Percentiles rank a stretch among this genome's conserved stretches.
These are phyloP conservation scores for Drosophila bifasciata DNA, from an alignment of 1,140 invertebrate genomes.

Conservation along the genomic window DNA sequence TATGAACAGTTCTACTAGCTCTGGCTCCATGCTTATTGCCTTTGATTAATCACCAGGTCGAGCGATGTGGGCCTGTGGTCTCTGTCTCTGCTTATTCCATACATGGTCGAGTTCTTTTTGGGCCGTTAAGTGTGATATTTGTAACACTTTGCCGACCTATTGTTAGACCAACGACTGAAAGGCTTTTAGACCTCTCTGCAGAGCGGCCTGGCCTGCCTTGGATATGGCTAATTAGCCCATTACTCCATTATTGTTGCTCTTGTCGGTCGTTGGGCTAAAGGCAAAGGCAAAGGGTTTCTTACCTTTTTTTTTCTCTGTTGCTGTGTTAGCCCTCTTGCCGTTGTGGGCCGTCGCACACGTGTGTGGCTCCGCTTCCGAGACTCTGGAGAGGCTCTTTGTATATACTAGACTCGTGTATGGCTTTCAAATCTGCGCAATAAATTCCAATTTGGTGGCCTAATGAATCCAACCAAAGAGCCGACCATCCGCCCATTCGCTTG, in stretches of 20 bases:
- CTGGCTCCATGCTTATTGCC: constrained; percentile 36
- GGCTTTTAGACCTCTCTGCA: constrained; percentile 44
- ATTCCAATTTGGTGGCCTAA: constrained; percentile 77
- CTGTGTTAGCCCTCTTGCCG: constrained; percentile 37
- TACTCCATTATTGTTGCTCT: constrained; percentile 72
- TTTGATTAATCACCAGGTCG: constrained; percentile 68
- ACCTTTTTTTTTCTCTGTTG: constrained; percentile 15
- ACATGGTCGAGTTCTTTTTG: constrained; percentile 37
- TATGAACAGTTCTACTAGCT: constrained; percentile 51
- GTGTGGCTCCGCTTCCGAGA: constrained; percentile 30
- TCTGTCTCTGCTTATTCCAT: constrained; percentile 5
- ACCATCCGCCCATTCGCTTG: constrained; percentile 58
- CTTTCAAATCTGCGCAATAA: constrained; percentile 78
- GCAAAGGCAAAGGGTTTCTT: constrained; percentile 42
- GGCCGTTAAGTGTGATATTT: constrained; percentile 76
- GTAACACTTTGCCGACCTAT: constrained; percentile 79
- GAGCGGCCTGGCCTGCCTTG: constrained; percentile 31
- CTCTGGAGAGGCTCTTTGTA: not conserved
- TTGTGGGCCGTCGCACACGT: constrained; percentile 63
- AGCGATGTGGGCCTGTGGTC: constrained; percentile 30
- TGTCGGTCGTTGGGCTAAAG: constrained; percentile 21
- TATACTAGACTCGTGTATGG: constrained; percentile 29
- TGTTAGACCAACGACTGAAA: constrained; percentile 47
- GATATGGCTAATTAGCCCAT: constrained; percentile 80
- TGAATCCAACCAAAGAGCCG: constrained; percentile 62